phyloP scores from a whole-genome alignment of 2,888 invertebrate species.

The Diplolepis rosae region DNA sequence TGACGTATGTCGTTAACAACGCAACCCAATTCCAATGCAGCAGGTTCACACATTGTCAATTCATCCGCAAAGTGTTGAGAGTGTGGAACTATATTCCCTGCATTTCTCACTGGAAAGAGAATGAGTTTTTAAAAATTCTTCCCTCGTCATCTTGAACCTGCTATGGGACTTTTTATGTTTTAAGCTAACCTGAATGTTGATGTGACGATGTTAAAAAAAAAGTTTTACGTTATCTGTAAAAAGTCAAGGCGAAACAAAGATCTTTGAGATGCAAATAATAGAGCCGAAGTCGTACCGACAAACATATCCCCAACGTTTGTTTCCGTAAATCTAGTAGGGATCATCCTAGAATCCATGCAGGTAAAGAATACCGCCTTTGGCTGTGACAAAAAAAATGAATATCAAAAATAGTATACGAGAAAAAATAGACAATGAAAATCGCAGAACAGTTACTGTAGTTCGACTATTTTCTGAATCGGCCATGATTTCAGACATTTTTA shows the following conservation, averaged over 20 bases:
- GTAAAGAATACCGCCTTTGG: slow-evolving; percentile 98
- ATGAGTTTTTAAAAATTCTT: slow-evolving; percentile 17
- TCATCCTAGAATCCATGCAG: slow-evolving; percentile 98
- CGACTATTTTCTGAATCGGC: too few relatives aligned
- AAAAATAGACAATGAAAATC: slow-evolving; percentile 52
- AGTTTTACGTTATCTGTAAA: slow-evolving; percentile 40
- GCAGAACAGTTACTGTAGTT: neutral
- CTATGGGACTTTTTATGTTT: neutral
- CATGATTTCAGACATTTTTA: too few relatives aligned
- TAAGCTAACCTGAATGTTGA: slow-evolving; percentile 21
- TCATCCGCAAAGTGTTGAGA: slow-evolving; percentile 91
- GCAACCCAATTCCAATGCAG: slow-evolving; percentile 95
- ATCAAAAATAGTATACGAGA: too few relatives aligned
- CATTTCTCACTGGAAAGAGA: slow-evolving; percentile 88
- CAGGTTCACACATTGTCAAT: slow-evolving; percentile 94
- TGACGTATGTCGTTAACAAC: slow-evolving; percentile 92
- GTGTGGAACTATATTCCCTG: slow-evolving; percentile 96
- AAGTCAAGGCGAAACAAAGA: slow-evolving; percentile 36
- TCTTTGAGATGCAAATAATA: slow-evolving; percentile 43
- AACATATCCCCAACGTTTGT: slow-evolving; percentile 98
- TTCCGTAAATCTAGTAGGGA: slow-evolving; percentile 95
- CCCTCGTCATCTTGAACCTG: slow-evolving; percentile 1
- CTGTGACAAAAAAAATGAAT: slow-evolving; percentile 75
- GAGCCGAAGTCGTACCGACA: slow-evolving; percentile 80
- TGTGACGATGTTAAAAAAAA: slow-evolving; percentile 20